Percentiles rank a stretch among this genome's conserved stretches.
These are phyloP conservation scores for Apamea anceps DNA, from an alignment of 2,888 invertebrate species.

Conservation along the genomic window DNA sequence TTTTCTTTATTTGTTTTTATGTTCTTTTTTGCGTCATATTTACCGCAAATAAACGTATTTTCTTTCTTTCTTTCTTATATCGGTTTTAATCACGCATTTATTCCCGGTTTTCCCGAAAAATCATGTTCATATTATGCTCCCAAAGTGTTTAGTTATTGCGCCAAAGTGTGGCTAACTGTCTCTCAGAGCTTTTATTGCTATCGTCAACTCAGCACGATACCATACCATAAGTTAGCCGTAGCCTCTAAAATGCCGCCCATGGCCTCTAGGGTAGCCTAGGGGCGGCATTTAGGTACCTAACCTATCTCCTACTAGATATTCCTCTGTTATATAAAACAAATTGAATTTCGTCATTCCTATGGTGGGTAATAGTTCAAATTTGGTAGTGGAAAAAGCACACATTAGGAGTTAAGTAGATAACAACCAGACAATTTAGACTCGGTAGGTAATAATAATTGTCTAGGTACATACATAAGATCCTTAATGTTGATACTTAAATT, in stretches of 20 bases:
- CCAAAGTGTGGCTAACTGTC: neutral
- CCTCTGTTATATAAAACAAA: neutral
- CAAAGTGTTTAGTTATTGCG: neutral
- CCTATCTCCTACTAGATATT: neutral
- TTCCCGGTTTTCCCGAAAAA: neutral
- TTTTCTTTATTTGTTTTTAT: too few relatives aligned
- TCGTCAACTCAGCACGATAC: slow-evolving; percentile 3
- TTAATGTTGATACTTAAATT: neutral
- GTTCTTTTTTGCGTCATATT: too few relatives aligned
- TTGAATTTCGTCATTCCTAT: neutral
- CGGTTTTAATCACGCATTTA: neutral
- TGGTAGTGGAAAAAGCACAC: neutral
- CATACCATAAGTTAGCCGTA: neutral
- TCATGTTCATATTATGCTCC: neutral
- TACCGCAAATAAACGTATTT: too few relatives aligned
- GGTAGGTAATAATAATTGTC: neutral
- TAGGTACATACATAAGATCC: neutral
- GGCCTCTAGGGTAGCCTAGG: neutral
- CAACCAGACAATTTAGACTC: neutral
- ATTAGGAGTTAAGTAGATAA: neutral
- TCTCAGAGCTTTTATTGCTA: neutral
- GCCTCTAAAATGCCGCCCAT: neutral
- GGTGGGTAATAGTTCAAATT: neutral
- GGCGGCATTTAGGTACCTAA: neutral
- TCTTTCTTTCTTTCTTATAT: neutral